These are phyloP conservation scores for Nomada ferruginata DNA, from an alignment of 2,888 invertebrate genomes.

Conservation along the genomic window DNA sequence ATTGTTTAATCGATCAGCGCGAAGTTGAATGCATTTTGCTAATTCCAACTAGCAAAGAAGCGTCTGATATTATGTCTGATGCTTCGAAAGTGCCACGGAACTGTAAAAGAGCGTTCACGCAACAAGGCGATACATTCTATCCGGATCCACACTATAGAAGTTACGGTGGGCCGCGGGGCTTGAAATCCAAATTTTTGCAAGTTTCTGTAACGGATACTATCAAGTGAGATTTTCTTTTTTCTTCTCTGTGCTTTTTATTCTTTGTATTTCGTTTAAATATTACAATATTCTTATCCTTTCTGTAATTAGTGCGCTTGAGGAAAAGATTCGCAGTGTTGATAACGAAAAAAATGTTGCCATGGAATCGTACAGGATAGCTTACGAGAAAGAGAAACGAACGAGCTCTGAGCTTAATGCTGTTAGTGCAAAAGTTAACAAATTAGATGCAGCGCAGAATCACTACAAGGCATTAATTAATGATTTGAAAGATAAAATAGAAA, in stretches of 20 bases:
- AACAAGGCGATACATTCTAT: slow-evolving; percentile 88
- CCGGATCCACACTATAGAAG: slow-evolving; percentile 92
- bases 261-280: neutral
- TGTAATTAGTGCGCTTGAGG: slow-evolving; percentile 70
- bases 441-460: slow-evolving; percentile 62
- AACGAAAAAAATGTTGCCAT: slow-evolving; percentile 56
- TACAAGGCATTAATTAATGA: slow-evolving; percentile 71
- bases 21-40: slow-evolving; percentile 91
- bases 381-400: slow-evolving; percentile 67
- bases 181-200: slow-evolving; percentile 87
- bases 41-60: slow-evolving; percentile 89
- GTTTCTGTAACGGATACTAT: slow-evolving; percentile 88
- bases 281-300: neutral
- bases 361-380: slow-evolving; percentile 48
- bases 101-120: slow-evolving; percentile 88
- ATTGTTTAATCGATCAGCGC: slow-evolving; percentile 93
- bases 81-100: slow-evolving; percentile 88
- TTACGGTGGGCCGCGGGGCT: slow-evolving; percentile 86
- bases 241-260: neutral
- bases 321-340: slow-evolving; percentile 71
- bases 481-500: slow-evolving; percentile 72
- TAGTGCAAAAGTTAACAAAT: slow-evolving; percentile 61
- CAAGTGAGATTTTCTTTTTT: slow-evolving; percentile 82
- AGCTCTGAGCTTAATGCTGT: slow-evolving; percentile 65
- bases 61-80: slow-evolving; percentile 89